phyloP scores from a whole-genome alignment of 2,113 vertebrate species.

The Sorex araneus region DNA sequence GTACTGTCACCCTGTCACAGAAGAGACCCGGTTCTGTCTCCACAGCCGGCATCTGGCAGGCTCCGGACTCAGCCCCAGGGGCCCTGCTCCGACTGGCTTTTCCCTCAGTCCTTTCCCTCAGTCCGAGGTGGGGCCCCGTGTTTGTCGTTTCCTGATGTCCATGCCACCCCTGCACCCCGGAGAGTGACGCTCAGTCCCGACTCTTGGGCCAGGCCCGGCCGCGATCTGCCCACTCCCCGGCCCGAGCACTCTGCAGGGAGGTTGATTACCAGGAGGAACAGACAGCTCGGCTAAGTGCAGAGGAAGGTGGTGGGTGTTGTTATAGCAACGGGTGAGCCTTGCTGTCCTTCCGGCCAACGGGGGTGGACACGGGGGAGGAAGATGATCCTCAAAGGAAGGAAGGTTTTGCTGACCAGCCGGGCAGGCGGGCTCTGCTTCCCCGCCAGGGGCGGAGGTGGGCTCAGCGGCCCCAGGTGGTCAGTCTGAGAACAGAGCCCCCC shows the following conservation, averaged over 20 bases:
- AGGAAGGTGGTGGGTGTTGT: constrained; percentile 45
- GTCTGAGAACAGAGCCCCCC: neutral
- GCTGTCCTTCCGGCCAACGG: constrained; percentile 39
- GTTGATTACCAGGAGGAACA: constrained; percentile 16
- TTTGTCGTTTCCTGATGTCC: neutral
- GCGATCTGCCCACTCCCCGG: neutral
- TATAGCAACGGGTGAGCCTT: constrained; percentile 69
- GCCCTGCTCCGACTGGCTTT: neutral
- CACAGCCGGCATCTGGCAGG: neutral
- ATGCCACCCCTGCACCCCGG: neutral
- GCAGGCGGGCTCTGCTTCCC: neutral
- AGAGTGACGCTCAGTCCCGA: neutral
- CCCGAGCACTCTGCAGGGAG: neutral
- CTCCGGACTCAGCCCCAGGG: neutral
- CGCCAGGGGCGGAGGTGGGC: too few relatives aligned
- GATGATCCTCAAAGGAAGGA: constrained; percentile 6
- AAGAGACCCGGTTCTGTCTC: neutral
- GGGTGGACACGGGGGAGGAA: neutral
- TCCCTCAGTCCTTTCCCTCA: neutral
- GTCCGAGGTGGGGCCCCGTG: neutral
- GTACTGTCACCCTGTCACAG: neutral
- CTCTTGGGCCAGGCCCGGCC: neutral
- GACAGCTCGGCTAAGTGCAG: constrained; percentile 14
- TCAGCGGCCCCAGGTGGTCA: neutral
- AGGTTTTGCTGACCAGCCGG: neutral